Evolutionary conservation across 2,888 invertebrate genomes (phyloP).

Genomic region (Allygus modestus): DNA sequence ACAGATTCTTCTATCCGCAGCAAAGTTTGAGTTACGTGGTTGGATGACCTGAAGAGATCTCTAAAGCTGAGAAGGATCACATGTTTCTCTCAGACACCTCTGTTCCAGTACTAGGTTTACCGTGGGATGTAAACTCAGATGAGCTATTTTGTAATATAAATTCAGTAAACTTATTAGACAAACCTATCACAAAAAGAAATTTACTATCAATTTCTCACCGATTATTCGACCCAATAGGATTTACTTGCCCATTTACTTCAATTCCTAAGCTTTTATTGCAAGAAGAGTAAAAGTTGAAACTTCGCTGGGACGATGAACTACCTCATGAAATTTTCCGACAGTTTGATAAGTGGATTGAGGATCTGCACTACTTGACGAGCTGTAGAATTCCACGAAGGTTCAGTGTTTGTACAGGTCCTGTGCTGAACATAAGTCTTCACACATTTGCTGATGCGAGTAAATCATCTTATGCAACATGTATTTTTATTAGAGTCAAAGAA

Average conservation of each 20-base stretch:
- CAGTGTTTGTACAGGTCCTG: too few species aligned
- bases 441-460: conserved; percentile 71
- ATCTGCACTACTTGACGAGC: background rate
- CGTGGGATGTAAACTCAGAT: conserved; percentile 62
- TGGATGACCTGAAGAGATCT: conserved; percentile 41
- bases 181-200: conserved; percentile 49
- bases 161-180: background rate
- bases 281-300: conserved; percentile 56
- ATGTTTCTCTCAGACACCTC: too few species aligned
- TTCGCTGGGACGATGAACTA: conserved; percentile 51
- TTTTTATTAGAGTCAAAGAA: conserved; percentile 70
- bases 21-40: conserved; percentile 63
- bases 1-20: conserved; percentile 35
- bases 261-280: conserved; percentile 69
- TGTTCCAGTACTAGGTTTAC: conserved; percentile 24
- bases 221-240: conserved; percentile 69
- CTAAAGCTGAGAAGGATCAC: too few species aligned
- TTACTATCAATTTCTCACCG: conserved; percentile 66
- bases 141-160: conserved; percentile 55
- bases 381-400: conserved; percentile 14
- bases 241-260: conserved; percentile 66
- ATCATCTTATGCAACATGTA: conserved; percentile 70
- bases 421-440: conserved; percentile 65
- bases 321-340: background rate
- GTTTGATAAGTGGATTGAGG: conserved; percentile 9